Conservation (phyloP, 2,113 vertebrate genomes). For the Rhabdomys dilectus region DNA sequence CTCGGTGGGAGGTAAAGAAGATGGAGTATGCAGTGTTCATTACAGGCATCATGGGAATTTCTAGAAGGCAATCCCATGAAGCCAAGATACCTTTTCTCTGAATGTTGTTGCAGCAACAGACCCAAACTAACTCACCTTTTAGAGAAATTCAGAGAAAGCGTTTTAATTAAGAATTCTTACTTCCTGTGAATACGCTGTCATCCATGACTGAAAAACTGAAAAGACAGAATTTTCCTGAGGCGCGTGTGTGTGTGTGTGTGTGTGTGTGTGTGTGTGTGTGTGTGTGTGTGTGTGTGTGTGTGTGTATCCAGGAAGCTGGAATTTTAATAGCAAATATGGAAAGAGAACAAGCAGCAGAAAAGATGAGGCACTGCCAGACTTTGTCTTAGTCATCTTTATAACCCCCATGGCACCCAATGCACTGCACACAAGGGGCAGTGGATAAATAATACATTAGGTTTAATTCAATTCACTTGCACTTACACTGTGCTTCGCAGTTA, state of each 20-base stretch:
- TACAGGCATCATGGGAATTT: conserved; percentile 58
- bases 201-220: conserved; percentile 23
- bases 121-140: conserved; percentile 61
- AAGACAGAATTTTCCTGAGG: conserved; percentile 48
- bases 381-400: conserved; percentile 80
- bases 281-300: background rate
- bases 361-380: conserved; percentile 73
- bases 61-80: conserved; percentile 53
- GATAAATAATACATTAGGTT: conserved; percentile 71
- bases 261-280: conserved; percentile 4
- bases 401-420: conserved; percentile 70
- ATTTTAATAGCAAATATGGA: conserved; percentile 70
- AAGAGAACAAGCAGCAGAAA: conserved; percentile 66
- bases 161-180: conserved; percentile 61
- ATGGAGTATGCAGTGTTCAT: conserved; percentile 68
- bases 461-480: conserved; percentile 70
- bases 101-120: conserved; percentile 65
- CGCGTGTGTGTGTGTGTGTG: background rate
- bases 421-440: conserved; percentile 43
- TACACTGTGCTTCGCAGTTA: conserved; percentile 67
- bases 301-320: conserved; percentile 42
- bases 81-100: conserved; percentile 49
- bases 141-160: conserved; percentile 66
- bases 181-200: conserved; percentile 40
- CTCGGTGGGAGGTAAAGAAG: conserved; percentile 72